These are phyloP conservation scores for Drosophila multiciliata DNA, from an alignment of 2,888 invertebrate genomes.

Conservation along the genomic window DNA sequence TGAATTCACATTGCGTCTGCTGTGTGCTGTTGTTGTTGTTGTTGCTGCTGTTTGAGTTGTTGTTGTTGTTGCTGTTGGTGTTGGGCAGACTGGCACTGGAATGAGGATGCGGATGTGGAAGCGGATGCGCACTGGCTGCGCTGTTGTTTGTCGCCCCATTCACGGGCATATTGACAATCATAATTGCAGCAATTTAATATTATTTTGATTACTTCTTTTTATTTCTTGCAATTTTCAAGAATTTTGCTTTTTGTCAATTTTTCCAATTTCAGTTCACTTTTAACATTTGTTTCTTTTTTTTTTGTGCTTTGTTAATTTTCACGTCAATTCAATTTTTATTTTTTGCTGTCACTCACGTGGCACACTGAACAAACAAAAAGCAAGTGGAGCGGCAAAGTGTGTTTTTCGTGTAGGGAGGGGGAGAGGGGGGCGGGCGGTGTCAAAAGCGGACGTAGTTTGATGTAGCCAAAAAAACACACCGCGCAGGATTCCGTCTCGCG, in stretches of 20 bases:
- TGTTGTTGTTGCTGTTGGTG: conserved; percentile 40
- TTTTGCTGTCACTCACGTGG: conserved; percentile 30
- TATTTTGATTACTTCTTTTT: not conserved
- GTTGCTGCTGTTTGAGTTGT: conserved; percentile 45
- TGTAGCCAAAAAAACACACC: conserved; percentile 28
- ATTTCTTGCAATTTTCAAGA: not conserved
- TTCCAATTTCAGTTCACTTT: not conserved
- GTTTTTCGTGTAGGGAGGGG: not conserved
- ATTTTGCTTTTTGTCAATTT: not conserved
- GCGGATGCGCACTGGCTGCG: conserved; percentile 13
- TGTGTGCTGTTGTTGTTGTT: conserved; percentile 54
- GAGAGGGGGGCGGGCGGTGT: not conserved
- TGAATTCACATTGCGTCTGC: conserved; percentile 74
- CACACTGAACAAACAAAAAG: conserved; percentile 52
- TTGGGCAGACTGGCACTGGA: conserved; percentile 29
- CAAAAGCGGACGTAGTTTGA: not conserved
- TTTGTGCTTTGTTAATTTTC: conserved; percentile 4
- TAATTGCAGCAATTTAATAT: conserved; percentile 24
- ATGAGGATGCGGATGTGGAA: conserved; percentile 7
- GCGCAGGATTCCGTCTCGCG: conserved; percentile 64
- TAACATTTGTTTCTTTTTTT: conserved; percentile 2
- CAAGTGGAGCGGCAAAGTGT: conserved; percentile 13
- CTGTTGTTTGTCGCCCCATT: conserved; percentile 50
- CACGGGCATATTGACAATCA: conserved; percentile 81
- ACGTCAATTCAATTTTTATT: not conserved